Percentiles rank a stretch among this genome's conserved stretches.
Conservation (phyloP, 1,140 invertebrate species). For the Caenorhabditis latens region DNA sequence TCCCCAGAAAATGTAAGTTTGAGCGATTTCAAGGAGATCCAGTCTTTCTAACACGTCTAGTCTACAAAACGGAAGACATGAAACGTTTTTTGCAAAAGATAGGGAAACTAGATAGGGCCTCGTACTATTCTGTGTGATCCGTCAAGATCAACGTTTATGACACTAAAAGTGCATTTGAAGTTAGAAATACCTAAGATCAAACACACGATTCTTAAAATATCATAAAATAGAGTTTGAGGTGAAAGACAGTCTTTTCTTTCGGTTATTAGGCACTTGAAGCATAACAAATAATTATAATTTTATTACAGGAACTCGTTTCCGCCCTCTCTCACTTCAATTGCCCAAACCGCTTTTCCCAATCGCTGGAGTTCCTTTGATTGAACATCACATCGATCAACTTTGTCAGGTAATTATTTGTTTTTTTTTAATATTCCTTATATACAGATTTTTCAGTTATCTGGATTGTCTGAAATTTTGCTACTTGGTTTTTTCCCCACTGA, state of each 20-base stretch:
- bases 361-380: conserved; percentile 91
- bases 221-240: too few relatives aligned
- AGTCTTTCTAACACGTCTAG: too few relatives aligned
- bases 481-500: conserved; percentile 90
- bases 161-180: too few relatives aligned
- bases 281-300: background rate
- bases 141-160: too few relatives aligned
- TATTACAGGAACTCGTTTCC: conserved; percentile 89
- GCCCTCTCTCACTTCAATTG: conserved; percentile 93
- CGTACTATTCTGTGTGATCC: too few relatives aligned
- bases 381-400: conserved; percentile 94
- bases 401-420: conserved; percentile 82
- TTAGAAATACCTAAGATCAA: too few relatives aligned
- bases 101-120: too few relatives aligned
- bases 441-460: conserved; percentile 78
- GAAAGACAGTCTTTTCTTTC: too few relatives aligned
- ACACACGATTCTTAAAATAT: too few relatives aligned
- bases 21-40: background rate
- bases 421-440: background rate
- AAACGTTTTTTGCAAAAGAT: too few relatives aligned
- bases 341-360: conserved; percentile 97
- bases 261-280: too few relatives aligned
- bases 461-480: conserved; percentile 90
- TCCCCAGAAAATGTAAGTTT: conserved; percentile 56
- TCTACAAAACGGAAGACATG: too few relatives aligned